Base-by-base conservation (phyloP, 2,113 vertebrate species). In the Megaceryle torquata region DNA sequence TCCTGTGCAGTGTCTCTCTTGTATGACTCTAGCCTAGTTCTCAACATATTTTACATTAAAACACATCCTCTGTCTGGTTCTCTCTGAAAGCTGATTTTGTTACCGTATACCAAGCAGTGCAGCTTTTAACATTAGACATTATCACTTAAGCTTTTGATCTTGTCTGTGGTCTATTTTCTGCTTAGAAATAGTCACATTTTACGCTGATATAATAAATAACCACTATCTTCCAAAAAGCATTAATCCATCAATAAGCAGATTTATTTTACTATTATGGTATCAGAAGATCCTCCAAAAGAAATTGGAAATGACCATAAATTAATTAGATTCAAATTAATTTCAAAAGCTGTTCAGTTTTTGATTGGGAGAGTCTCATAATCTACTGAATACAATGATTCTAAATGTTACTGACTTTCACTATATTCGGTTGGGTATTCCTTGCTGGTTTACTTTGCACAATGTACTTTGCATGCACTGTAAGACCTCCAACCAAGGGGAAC, bases 101-200 rank as follows among this genome's bases (percentile, higher is more conserved):
- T 88, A 72, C 63, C 28, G 3, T 76, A 80, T 22, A 65, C 16
- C 74, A 86, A 89, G 50, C 44, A 91, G 33, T 26, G 12, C 37
- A 78, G 68, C 44, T 89, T 88, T 86, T 71, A 78, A 90, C 72
- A 68, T 79, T 22, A 90, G 76, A 41, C 21, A 10, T 91, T 82
- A 89, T 35, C 59, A 61, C 65, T 64, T 44, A 56, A 71, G 29
- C 68, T 87, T 93, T 91, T 96, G 64, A 84, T 88, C 79, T 84
- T 68, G 17, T 17, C 59, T 93, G 95, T 82, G n/a, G 51, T 84
- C 51, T 88, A 9, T 91, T 87, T 91, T 77, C 41, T 86, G 16
- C 64, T 72, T 59, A 72, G 59, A 82, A 82, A 81, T 77, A 63
- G 2, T 77, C 41, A 39, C 6, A 31, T 78, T 87, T 70, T 71